Base-by-base conservation (phyloP, 2,797 vertebrate genomes). In the Clarias platycephalus region DNA sequence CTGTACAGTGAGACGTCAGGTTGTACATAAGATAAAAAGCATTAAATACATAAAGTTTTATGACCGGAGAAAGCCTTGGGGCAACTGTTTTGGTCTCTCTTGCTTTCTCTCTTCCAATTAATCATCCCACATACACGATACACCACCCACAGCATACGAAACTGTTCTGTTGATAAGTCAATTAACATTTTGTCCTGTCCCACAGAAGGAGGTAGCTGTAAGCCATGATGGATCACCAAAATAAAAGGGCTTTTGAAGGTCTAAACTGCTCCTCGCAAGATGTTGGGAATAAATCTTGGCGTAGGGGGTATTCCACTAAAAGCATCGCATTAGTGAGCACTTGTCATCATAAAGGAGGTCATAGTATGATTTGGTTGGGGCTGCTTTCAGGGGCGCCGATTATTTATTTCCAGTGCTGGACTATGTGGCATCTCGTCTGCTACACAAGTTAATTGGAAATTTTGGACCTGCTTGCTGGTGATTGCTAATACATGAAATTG, bases 221-320 rank as follows among this genome's bases (percentile, higher is more conserved):
- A 26, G 83, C 64, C 16, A 40, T 81, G 28, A 66, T 53, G 18
- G 57, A 84, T 71, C 37, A 12, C 37, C 60, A 70, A 53, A 80
- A 85, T 64, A 40, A 83, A 83, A 87, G 76, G 82, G 20, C 63
- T 70, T 87, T 60, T 85, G 64, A 79, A 84, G 70, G 83, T 49
- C 83, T 83, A 64, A 71, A 62, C 16, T 70, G 60, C 66, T 82
- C 26, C 53, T 34, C 2, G 10, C 4, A 20, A 58, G 28, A 34
- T 76, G 53, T 63, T 71, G 18, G 22, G 26, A 13, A 44, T 79
- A 63, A 79, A 63, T 78, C 76, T 15, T 63, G 10, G 40, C 22
- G 31, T 62, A 10, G 57, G 76, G 57, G 34, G 31, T 34, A 31
- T 31, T 76, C 26, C 0, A 20, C 1, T 5, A 57, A 77, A 60